phyloP scores from a whole-genome alignment of 2,888 invertebrate genomes.

The Nineta flava region DNA sequence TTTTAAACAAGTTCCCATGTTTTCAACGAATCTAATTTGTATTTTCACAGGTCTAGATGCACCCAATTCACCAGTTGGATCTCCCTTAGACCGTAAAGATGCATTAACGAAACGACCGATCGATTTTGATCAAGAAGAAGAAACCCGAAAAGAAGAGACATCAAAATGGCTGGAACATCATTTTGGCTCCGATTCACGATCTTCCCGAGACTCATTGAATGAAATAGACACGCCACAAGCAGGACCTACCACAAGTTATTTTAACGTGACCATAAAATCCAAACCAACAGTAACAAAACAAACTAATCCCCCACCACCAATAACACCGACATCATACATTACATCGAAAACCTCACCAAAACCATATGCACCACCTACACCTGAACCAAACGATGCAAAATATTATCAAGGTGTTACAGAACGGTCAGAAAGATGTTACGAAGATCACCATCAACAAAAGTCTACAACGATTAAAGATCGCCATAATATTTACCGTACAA shows the following conservation, averaged over 20 bases:
- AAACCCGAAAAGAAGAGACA: slow-evolving; percentile 76
- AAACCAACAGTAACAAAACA: slow-evolving; percentile 31
- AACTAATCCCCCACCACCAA: slow-evolving; percentile 13
- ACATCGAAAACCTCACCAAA: slow-evolving; percentile 7
- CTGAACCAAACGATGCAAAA: slow-evolving; percentile 27
- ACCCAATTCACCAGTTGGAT: too few relatives aligned
- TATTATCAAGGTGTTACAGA: slow-evolving; percentile 63
- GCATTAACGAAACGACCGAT: slow-evolving; percentile 64
- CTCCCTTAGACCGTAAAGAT: slow-evolving; percentile 49
- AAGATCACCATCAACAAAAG: slow-evolving; percentile 3
- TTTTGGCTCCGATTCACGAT: slow-evolving; percentile 73
- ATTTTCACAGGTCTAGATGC: slow-evolving; percentile 3
- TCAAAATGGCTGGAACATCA: slow-evolving; percentile 85
- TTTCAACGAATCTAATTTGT: not conserved
- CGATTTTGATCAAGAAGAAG: slow-evolving; percentile 77
- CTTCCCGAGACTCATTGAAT: slow-evolving; percentile 54
- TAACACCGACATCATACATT: slow-evolving; percentile 15
- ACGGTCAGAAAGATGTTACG: slow-evolving; percentile 49
- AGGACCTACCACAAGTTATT: slow-evolving; percentile 52
- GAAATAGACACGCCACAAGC: slow-evolving; percentile 40
- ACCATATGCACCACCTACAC: slow-evolving; percentile 19
- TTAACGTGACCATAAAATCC: slow-evolving; percentile 62
- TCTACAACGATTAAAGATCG: not conserved
- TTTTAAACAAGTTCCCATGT: too few relatives aligned
- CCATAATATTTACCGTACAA: not conserved